Base-by-base conservation (phyloP, 2,888 invertebrate genomes). In the Parnassius glacialis region DNA sequence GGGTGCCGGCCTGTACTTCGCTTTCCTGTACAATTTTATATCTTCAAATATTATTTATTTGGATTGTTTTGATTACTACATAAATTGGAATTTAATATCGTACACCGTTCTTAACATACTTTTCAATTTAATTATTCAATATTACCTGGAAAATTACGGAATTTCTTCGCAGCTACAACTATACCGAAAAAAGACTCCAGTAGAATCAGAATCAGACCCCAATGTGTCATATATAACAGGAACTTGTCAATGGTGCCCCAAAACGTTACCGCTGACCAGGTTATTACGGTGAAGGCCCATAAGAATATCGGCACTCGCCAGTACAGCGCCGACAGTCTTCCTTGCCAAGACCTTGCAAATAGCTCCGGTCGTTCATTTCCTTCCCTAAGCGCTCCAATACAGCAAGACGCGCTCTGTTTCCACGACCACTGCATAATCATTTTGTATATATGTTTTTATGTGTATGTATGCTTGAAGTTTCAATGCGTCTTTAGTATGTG, bases 141-240 rank as follows among this genome's bases (percentile, higher is more conserved):
- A 13, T 74, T 71, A 87, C 87, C 87, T 68, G 79, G 64, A 64
- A 79, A 71, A 53, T 70, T 68, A 67, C 70, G 76, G 47, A 68
- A 73, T 65, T 73, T 72, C 68, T 75, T 81, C 20, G 83, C 66
- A 55, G 84, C 75, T 9, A 88, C 87, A 20, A 81, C 62, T 65
- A 89, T 83, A 13, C 90, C 90, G 62, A 90, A 85, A 10, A 79
- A 67, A 0, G 86, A 79, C 68, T 90, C 88, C 52, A 85, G 62
- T 56, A 86, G 74, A 52, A 91, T 83, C 59, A 91, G 75, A 3
- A 87, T 67, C 45, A 92, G 79, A 2, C 92, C 93, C 92, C 93
- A 93, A 70, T 93, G 92, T 7, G 93, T 93, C 84, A 93, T 90
- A 72, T 92, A 93, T 20, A 93, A 76, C 63, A 91, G 80, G 78